phyloP scores from a whole-genome alignment of 2,888 invertebrate genomes.

The Oligia latruncula region DNA sequence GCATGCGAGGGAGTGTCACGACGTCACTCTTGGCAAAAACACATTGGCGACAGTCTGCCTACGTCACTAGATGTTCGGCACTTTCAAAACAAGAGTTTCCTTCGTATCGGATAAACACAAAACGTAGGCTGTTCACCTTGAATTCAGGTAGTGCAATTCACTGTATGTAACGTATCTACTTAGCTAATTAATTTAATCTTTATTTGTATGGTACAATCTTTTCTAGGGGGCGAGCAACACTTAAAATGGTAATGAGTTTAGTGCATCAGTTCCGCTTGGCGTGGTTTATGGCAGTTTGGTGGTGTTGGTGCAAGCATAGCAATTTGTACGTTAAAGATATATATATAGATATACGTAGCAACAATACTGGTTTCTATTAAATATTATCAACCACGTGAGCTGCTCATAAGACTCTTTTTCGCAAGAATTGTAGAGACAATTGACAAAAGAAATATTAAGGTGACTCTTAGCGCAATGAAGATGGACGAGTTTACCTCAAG shows the following conservation, averaged over 20 bases:
- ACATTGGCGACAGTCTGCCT: slow-evolving; percentile 49
- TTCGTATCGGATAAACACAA: slow-evolving; percentile 28
- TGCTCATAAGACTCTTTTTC: neutral
- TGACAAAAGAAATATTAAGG: neutral
- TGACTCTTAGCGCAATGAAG: neutral
- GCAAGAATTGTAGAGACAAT: neutral
- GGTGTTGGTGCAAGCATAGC: slow-evolving; percentile 18
- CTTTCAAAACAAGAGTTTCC: slow-evolving; percentile 52
- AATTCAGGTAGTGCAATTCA: slow-evolving; percentile 25
- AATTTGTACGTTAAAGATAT: slow-evolving; percentile 47
- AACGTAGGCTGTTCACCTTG: slow-evolving; percentile 38
- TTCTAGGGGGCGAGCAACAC: slow-evolving; percentile 23
- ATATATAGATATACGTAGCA: too few relatives aligned
- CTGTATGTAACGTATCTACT: neutral
- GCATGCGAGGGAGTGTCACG: slow-evolving; percentile 71
- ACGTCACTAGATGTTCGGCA: slow-evolving; percentile 58
- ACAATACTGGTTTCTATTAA: slow-evolving; percentile 11
- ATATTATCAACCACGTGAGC: neutral
- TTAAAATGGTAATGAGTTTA: slow-evolving; percentile 53
- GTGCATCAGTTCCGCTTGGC: slow-evolving; percentile 42
- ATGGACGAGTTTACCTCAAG: neutral
- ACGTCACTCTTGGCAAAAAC: slow-evolving; percentile 64
- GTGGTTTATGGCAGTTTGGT: slow-evolving; percentile 18
- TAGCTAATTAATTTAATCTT: slow-evolving; percentile 24
- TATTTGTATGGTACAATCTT: slow-evolving; percentile 11